phyloP scores from a whole-genome alignment of 1,140 invertebrate species.

The Pseudomyrmex dendroicus region DNA sequence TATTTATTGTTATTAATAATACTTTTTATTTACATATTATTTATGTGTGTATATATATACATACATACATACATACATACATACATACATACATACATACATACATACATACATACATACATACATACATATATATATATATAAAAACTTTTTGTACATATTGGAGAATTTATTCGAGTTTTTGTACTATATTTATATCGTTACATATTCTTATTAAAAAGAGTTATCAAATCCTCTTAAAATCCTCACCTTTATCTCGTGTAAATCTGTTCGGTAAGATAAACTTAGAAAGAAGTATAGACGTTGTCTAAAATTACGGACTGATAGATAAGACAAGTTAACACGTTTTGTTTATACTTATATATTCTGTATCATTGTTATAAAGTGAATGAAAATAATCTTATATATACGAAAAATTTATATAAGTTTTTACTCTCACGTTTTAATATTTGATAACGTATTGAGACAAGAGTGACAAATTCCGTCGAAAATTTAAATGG shows the following conservation, averaged over 20 bases:
- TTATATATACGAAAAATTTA: conserved; percentile 3
- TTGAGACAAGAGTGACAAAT: conserved; percentile 17
- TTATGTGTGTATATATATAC: too few species aligned
- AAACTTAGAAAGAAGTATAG: background rate
- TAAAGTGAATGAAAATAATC: conserved; percentile 28
- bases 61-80: too few species aligned
- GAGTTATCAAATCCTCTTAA: conserved; percentile 33
- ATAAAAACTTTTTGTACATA: conserved; percentile 1
- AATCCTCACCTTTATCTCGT: conserved; percentile 3
- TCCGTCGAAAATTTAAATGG: background rate
- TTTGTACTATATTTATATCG: too few species aligned
- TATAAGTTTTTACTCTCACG: background rate
- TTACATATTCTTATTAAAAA: conserved; percentile 23
- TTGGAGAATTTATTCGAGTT: background rate
- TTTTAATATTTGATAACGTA: background rate
- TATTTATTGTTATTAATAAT: conserved; percentile 26
- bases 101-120: too few species aligned
- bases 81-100: too few species aligned
- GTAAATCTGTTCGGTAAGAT: conserved; percentile 11
- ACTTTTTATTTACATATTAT: too few species aligned
- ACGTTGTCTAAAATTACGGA: conserved; percentile 24
- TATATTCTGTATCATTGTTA: conserved; percentile 67
- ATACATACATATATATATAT: too few species aligned
- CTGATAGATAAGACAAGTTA: conserved; percentile 54
- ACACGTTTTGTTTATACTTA: conserved; percentile 55